Percentiles rank a stretch among this genome's conserved stretches.
Evolutionary conservation across 2,113 vertebrate species (phyloP).

Genomic region (Gambusia holbrooki): DNA sequence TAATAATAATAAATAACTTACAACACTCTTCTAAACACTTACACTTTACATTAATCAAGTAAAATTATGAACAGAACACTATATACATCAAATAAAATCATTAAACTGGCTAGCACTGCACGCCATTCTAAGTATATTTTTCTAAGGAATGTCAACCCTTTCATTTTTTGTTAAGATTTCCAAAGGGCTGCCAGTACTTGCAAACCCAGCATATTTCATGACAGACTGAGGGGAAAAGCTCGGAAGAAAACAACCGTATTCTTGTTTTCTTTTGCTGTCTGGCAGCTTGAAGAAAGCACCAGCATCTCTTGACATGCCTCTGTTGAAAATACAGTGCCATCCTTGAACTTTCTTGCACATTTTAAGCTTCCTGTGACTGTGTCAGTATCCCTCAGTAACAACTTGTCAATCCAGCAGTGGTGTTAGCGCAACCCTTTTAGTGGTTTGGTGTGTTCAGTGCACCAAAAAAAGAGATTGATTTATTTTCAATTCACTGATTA

Average conservation of each 20-base stretch:
- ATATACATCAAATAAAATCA: too few species aligned
- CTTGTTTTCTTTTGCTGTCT: background rate
- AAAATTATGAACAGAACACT: too few species aligned
- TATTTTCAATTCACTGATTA: background rate
- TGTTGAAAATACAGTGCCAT: background rate
- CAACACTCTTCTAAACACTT: too few species aligned
- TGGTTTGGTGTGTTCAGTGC: background rate
- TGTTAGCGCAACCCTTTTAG: background rate
- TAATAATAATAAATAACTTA: too few species aligned
- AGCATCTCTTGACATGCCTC: background rate
- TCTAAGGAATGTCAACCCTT: too few species aligned
- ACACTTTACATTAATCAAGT: too few species aligned
- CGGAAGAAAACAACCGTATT: background rate
- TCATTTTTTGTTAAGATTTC: background rate
- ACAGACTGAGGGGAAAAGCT: background rate
- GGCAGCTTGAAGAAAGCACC: background rate
- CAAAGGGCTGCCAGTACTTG: background rate
- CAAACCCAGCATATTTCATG: background rate
- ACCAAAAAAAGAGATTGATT: background rate
- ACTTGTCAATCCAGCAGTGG: background rate
- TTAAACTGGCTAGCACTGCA: too few species aligned
- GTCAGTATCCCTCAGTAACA: background rate
- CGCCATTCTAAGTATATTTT: too few species aligned
- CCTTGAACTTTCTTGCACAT: background rate
- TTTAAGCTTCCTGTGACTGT: too few species aligned